Evolutionary conservation across 1,140 invertebrate genomes (phyloP), one percentile per base, ranked within the genome.

Genomic region (Platyscapa corneri): DNA sequence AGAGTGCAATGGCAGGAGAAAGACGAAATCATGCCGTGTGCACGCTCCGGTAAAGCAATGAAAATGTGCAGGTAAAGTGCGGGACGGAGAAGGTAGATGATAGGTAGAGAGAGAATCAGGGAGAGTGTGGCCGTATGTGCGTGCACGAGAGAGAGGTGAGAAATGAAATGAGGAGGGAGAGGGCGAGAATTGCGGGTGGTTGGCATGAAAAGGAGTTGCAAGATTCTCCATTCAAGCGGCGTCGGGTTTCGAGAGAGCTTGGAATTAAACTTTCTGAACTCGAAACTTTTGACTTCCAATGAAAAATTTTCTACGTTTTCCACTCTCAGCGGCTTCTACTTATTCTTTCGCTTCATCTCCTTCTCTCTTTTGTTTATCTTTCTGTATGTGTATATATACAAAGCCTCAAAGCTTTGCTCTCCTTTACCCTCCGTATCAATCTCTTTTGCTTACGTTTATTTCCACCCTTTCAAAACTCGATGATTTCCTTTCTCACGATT

Each of bases 211-310:
- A 84, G 78, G 83, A 84, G 80, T 83, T 74, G 85, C 88, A 87
- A 90, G 90, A 91, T 91, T 91, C 90, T 89, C 88, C 88, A 90
- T 91, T 91, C 90, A 90, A 89, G 88, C 88, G 83, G 84, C 88
- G 88, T 89, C 78, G 86, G 80, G 78, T 78, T 88, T 86, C 85
- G 82, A 70, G 87, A 85, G 82, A 89, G 88, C 84, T 88, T 86
- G 88, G 89, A 91, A 91, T 91, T 91, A 90, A 91, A 90, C 91
- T 91, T 91, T 90, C 88, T 88, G 87, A 87, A 90, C 87, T 89
- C 87, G 87, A 88, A 91, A 91, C 90, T 91, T 91, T 91, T 88
- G 90, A 90, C 89, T 90, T 86, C 42, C 83, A 89, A 90, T 89
- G 89, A 88, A 91, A 90, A 91, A 90, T 90, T 90, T 88, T 90